phyloP scores from a whole-genome alignment of 2,113 vertebrate species.

The Progne subis region DNA sequence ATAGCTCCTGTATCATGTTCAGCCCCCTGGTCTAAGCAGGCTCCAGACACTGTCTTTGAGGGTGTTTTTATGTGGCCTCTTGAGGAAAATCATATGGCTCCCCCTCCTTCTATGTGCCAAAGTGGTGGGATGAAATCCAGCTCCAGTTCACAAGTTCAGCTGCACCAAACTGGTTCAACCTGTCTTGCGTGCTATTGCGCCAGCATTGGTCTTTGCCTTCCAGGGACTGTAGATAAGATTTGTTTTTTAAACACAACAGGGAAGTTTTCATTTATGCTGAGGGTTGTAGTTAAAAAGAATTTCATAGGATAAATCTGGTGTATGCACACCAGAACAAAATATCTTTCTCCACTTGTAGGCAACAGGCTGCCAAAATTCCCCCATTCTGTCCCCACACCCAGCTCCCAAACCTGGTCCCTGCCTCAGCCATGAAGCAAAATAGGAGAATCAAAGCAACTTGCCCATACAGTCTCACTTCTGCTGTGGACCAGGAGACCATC shows the following conservation, averaged over 20 bases:
- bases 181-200: accelerated
- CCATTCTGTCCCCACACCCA: not conserved
- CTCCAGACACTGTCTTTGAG: not conserved
- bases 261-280: not conserved
- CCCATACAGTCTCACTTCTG: accelerated
- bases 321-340: not conserved
- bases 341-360: not conserved
- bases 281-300: not conserved
- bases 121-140: not conserved
- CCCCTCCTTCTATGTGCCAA: not conserved
- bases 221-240: not conserved
- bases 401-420: not conserved
- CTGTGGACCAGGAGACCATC: not conserved
- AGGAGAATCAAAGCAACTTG: not conserved
- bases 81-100: not conserved
- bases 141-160: not conserved
- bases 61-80: not conserved
- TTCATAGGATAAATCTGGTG: not conserved
- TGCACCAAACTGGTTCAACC: not conserved
- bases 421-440: not conserved
- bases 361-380: not conserved
- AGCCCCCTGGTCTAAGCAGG: not conserved
- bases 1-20: not conserved
- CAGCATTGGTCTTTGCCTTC: not conserved
- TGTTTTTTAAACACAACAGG: not conserved